Conservation (phyloP, 1,140 invertebrate genomes). For the Drosophila malerkotliana region DNA sequence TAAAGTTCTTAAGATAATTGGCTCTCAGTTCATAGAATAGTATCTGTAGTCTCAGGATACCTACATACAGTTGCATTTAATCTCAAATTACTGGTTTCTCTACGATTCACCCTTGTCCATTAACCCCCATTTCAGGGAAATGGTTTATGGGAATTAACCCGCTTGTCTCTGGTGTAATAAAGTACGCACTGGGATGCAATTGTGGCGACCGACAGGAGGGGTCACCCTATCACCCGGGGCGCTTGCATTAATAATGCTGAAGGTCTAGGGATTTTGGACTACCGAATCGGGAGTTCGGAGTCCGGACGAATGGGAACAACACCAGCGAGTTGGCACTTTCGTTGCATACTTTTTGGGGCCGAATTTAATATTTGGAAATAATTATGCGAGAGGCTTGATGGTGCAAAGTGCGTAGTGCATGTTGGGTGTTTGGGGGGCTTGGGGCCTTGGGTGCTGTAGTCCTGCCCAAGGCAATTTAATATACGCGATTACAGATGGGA, state of each 20-base stretch:
- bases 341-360: slow-evolving; percentile 62
- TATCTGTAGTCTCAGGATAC: no score
- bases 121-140: not conserved
- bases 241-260: slow-evolving; percentile 71
- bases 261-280: slow-evolving; percentile 2
- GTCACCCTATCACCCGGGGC: slow-evolving; percentile 18
- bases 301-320: slow-evolving; percentile 10
- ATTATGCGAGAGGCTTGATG: slow-evolving; percentile 57
- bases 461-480: slow-evolving; percentile 18
- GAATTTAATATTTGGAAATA: slow-evolving; percentile 76
- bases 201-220: slow-evolving; percentile 35
- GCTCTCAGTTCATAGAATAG: no score
- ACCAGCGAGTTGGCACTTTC: slow-evolving; percentile 18
- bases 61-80: no score
- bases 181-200: slow-evolving; percentile 27
- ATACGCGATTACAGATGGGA: slow-evolving; percentile 24
- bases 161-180: slow-evolving; percentile 1
- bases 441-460: not conserved
- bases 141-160: slow-evolving; percentile 4
- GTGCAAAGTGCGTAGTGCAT: slow-evolving; percentile 5
- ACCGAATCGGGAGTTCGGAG: not conserved
- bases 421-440: not conserved
- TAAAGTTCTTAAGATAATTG: no score
- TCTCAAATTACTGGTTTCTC: not conserved
- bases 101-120: not conserved